Evolutionary conservation across 2,888 invertebrate species (phyloP).

Genomic region (Subacronicta megacephala): DNA sequence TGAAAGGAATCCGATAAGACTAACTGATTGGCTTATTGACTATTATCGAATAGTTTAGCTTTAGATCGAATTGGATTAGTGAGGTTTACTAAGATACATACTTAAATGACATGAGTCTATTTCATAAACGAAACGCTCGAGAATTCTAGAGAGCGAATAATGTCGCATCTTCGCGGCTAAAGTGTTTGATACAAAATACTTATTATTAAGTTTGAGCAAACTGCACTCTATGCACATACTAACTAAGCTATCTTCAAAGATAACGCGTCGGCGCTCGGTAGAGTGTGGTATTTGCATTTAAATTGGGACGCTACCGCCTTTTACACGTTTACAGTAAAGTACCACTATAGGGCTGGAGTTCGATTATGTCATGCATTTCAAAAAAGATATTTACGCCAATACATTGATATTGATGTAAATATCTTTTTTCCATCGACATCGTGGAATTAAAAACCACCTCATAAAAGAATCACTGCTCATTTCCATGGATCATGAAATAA

Average conservation of each 20-base stretch:
- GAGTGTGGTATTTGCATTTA: constrained; percentile 78
- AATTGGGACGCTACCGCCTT: constrained; percentile 63
- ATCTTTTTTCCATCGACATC: too few species aligned
- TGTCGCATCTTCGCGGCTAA: constrained; percentile 11
- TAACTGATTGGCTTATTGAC: constrained; percentile 24
- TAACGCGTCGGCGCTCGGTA: constrained; percentile 66
- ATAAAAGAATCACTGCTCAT: too few species aligned
- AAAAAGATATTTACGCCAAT: not conserved
- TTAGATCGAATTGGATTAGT: constrained; percentile 24
- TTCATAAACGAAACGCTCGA: not conserved
- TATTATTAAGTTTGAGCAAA: constrained; percentile 31
- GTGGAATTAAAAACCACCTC: too few species aligned
- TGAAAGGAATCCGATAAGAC: constrained; percentile 27
- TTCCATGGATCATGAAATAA: too few species aligned
- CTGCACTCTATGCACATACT: constrained; percentile 61
- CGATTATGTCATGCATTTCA: constrained; percentile 14
- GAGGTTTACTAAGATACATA: constrained; percentile 15
- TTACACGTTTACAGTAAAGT: constrained; percentile 45
- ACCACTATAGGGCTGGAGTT: constrained; percentile 25
- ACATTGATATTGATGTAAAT: too few species aligned
- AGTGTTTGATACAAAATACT: constrained; percentile 27
- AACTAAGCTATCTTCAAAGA: constrained; percentile 71
- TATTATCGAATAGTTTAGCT: constrained; percentile 28
- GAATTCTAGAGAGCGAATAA: constrained; percentile 1
- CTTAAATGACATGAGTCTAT: too few species aligned